These are phyloP conservation scores for Charina bottae DNA, from an alignment of 2,113 vertebrate genomes.

Conservation along the genomic window DNA sequence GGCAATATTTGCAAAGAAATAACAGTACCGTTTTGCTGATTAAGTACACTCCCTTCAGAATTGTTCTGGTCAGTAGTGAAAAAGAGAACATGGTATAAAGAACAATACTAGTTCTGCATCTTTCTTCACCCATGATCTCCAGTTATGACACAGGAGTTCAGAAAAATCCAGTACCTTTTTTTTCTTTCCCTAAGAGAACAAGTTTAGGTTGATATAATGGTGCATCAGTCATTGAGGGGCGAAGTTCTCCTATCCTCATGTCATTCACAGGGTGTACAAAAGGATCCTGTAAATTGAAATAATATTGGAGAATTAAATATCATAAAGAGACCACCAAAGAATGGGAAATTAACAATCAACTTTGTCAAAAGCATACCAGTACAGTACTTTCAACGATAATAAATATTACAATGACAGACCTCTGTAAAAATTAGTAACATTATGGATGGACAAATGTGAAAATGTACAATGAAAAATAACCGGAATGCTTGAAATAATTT, in stretches of 20 bases:
- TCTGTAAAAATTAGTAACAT: too few species aligned
- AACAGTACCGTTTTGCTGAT: too few species aligned
- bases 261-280: slow-evolving; percentile 95
- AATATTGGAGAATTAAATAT: slow-evolving; percentile 34
- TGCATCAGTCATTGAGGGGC: slow-evolving; percentile 93
- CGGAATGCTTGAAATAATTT: too few species aligned
- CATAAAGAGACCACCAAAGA: neutral
- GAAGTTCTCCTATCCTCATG: slow-evolving; percentile 97
- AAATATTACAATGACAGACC: neutral
- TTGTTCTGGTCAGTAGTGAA: fast-evolving
- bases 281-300: slow-evolving; percentile 85
- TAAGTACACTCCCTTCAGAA: too few species aligned
- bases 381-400: fast-evolving
- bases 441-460: too few species aligned
- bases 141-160: neutral
- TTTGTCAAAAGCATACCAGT: fast-evolving
- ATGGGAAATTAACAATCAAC: slow-evolving; percentile 8
- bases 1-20: too few species aligned
- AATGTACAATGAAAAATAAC: too few species aligned
- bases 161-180: slow-evolving; percentile 87
- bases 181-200: slow-evolving; percentile 96
- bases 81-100: neutral
- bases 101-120: neutral
- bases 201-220: slow-evolving; percentile 98
- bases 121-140: neutral